Base-by-base conservation (phyloP, 1,140 invertebrate species). In the Notospermus geniculatus region DNA sequence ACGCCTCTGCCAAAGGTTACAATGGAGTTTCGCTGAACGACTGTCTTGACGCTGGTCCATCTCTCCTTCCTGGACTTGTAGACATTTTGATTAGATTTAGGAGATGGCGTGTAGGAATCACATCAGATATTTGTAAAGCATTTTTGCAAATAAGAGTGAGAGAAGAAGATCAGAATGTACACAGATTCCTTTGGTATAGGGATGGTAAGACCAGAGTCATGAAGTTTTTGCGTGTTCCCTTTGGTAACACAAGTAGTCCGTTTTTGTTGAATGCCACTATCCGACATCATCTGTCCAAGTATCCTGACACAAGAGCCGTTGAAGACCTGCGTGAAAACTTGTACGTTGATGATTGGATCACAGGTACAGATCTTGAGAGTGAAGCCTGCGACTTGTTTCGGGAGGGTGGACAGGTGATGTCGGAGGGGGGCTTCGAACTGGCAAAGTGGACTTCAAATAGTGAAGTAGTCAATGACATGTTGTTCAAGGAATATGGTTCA, bases 321-420 rank as follows among this genome's bases (percentile, higher is more conserved):
- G 50, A 69, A 39, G 63, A 71, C 15, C 72, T 80, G 19, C 19
- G 28, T 28, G 68, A 64, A 22, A 74, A 80, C 62, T 81, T 80
- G 60, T 85, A 83, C 64, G 75, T 81, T 13, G 83, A 85, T 64
- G 82, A 84, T 68, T 53, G 80, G 2, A 43, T 82, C 25, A 72
- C 71, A n/a, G 80, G 83, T 4, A 64, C 63, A 1, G 32, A 74
- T 2, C 71, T 67, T 1, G 46, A 76, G n/a, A 63, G 78, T 59
- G 69, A 79, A 15, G 61, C 74, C 76, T 36, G 13, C n/a, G 64
- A 55, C 2, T n/a, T 80, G 5, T 57, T 69, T 50, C 25, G 64
- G 7, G 54, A 55, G n/a, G 54, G 22, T 7, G 2, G 28, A 5
- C 2, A 22, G 7, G 27, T 27, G 9, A 9, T 55, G 25, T 7